Percentiles rank a stretch among this genome's conserved stretches.
These are phyloP conservation scores for Ceyx melanurus DNA, from an alignment of 2,113 vertebrate genomes.

Conservation along the genomic window DNA sequence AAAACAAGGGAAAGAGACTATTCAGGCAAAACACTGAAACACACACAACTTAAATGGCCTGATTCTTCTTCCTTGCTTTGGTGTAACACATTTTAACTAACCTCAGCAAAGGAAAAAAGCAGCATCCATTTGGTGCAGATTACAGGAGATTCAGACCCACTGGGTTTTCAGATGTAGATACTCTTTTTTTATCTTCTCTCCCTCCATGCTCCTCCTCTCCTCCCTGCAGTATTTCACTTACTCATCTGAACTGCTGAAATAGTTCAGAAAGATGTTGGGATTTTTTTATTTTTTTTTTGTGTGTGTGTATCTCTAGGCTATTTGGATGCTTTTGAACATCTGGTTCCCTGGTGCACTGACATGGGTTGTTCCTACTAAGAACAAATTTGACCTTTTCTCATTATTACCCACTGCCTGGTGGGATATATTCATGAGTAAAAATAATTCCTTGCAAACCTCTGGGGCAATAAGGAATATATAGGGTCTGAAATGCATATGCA, in stretches of 20 bases:
- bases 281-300: background rate
- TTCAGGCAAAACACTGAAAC: constrained; percentile 34
- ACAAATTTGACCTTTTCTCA: constrained; percentile 14
- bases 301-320: background rate
- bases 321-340: background rate
- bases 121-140: background rate
- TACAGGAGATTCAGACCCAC: background rate
- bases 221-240: background rate
- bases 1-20: background rate
- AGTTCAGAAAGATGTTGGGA: background rate
- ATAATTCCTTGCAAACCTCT: background rate
- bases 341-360: background rate
- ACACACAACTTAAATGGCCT: background rate
- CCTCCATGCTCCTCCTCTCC: fast-evolving
- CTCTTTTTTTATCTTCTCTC: background rate
- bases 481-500: background rate
- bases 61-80: background rate
- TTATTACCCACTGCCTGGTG: background rate
- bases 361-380: background rate
- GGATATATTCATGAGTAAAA: background rate
- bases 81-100: background rate
- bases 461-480: background rate
- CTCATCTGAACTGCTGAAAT: background rate
- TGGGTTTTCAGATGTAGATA: background rate
- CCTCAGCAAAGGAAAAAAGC: background rate